Evolutionary conservation across 2,797 vertebrate genomes (phyloP).

Genomic region (Sciaenops ocellatus): DNA sequence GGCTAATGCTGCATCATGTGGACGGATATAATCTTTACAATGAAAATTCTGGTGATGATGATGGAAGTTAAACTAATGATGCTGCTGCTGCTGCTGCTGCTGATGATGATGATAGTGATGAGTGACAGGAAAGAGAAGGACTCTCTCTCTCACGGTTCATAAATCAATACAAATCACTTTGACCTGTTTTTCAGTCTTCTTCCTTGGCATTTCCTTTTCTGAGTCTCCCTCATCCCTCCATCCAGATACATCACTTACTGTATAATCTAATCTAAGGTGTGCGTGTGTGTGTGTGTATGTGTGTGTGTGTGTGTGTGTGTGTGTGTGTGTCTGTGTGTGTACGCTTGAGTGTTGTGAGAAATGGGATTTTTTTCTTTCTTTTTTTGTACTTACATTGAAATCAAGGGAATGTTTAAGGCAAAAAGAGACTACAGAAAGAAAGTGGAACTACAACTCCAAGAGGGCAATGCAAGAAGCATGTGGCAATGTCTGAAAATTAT

Average conservation of each 20-base stretch:
- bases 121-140: constrained; percentile 20
- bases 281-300: constrained; percentile 26
- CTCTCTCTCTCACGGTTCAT: not conserved
- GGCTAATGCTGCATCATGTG: constrained; percentile 2
- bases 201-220: constrained; percentile 17
- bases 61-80: constrained; percentile 17
- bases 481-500: too few relatives aligned
- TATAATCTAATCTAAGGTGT: constrained; percentile 50
- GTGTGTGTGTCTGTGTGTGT: not conserved
- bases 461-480: too few relatives aligned
- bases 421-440: too few relatives aligned
- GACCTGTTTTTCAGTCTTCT: not conserved
- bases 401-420: not conserved
- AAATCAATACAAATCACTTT: constrained; percentile 67
- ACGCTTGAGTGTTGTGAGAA: not conserved
- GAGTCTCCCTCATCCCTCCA: constrained; percentile 3
- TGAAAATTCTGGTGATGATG: not conserved
- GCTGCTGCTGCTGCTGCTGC: constrained; percentile 3
- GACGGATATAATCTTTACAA: constrained; percentile 15
- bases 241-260: constrained; percentile 39
- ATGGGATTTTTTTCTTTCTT: not conserved
- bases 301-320: constrained; percentile 13
- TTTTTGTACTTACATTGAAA: not conserved
- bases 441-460: too few relatives aligned
- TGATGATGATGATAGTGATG: not conserved